Conservation (phyloP, 2,888 invertebrate species). For the Stenodera caucasica region DNA sequence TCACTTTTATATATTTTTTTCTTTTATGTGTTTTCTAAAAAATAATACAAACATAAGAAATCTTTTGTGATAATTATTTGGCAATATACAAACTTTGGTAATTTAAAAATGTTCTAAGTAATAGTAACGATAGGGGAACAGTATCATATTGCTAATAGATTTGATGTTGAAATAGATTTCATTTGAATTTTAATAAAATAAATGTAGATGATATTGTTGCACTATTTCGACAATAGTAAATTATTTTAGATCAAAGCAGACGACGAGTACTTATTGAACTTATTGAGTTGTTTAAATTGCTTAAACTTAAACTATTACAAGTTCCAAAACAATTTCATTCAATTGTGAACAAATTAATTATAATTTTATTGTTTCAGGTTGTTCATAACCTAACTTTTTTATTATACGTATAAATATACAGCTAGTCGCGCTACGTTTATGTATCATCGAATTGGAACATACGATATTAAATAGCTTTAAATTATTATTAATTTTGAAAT, state of each 20-base stretch:
- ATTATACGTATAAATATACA: no score
- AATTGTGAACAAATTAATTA: no score
- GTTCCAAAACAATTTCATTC: no score
- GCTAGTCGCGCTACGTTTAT: no score
- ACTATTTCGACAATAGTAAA: not conserved
- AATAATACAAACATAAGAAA: not conserved
- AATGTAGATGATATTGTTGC: not conserved
- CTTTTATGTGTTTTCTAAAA: not conserved
- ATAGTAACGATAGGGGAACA: not conserved
- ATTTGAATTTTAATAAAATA: not conserved
- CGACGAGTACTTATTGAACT: not conserved
- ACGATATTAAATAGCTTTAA: no score
- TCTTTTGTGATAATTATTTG: not conserved
- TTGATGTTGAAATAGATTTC: not conserved
- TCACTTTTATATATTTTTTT: not conserved
- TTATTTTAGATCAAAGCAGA: not conserved
- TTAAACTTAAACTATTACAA: no score
- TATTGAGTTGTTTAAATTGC: no score
- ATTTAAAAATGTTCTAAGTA: not conserved
- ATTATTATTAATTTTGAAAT: no score
- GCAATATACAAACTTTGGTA: not conserved
- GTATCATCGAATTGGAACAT: no score
- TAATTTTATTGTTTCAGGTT: no score
- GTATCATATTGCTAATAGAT: not conserved
- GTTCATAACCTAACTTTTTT: no score